Conservation (phyloP, 2,888 invertebrate genomes). For the Phorcus lineatus region DNA sequence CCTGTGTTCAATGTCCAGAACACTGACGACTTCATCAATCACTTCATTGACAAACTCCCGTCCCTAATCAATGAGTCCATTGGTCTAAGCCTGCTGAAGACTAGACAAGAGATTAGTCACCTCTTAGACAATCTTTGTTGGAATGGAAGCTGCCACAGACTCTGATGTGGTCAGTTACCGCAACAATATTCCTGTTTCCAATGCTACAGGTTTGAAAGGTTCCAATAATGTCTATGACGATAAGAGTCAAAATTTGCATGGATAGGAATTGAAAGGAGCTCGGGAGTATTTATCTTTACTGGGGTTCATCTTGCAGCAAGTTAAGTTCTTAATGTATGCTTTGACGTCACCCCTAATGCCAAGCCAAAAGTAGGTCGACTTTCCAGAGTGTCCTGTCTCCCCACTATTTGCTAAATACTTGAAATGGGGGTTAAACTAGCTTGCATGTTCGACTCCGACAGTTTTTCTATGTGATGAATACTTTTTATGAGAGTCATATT, state of each 20-base stretch:
- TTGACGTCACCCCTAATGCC: too few relatives aligned
- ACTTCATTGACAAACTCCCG: constrained; percentile 23
- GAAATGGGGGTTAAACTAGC: too few relatives aligned
- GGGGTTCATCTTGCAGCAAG: neutral
- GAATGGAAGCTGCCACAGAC: constrained; percentile 24
- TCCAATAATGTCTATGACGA: constrained; percentile 22
- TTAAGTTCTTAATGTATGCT: too few relatives aligned
- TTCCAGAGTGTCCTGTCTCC: too few relatives aligned
- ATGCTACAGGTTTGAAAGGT: neutral
- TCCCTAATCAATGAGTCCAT: constrained; percentile 21
- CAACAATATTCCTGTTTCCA: constrained; percentile 14
- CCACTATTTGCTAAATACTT: too few relatives aligned
- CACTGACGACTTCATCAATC: constrained; percentile 21
- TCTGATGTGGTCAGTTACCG: constrained; percentile 19
- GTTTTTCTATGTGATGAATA: too few relatives aligned
- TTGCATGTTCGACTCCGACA: too few relatives aligned
- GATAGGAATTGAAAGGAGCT: neutral
- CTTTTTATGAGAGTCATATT: too few relatives aligned
- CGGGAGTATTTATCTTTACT: neutral
- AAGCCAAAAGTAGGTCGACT: too few relatives aligned
- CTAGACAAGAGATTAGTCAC: constrained; percentile 12
- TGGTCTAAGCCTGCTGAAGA: neutral
- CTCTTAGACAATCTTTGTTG: neutral
- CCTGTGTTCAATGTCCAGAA: constrained; percentile 1
- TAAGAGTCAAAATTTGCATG: constrained; percentile 14